phyloP scores from a whole-genome alignment of 2,888 invertebrate genomes.

The Drosophila greeni region DNA sequence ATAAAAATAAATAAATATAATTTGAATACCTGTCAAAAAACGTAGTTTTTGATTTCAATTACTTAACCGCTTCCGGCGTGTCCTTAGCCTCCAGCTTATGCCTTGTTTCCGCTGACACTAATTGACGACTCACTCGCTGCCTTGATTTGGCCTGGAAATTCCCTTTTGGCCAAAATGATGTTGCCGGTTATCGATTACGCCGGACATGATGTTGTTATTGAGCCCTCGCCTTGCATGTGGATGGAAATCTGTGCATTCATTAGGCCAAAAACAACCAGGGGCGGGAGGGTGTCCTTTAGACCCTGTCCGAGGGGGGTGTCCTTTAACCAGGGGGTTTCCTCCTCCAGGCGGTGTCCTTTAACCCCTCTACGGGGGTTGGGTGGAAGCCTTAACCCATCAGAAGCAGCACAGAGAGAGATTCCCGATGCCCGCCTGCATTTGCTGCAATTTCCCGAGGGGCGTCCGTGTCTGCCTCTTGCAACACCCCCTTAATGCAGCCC shows the following conservation, averaged over 20 bases:
- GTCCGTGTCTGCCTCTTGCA: conserved; percentile 2
- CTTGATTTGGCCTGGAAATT: conserved; percentile 2
- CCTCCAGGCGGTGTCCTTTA: not conserved
- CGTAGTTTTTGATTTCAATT: not conserved
- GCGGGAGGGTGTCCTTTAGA: not conserved
- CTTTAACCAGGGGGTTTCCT: too few species aligned
- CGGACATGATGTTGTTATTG: conserved; percentile 1
- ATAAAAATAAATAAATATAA: too few species aligned
- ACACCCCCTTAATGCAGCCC: not conserved
- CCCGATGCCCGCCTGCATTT: conserved; percentile 15
- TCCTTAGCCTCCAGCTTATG: not conserved
- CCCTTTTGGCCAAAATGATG: conserved; percentile 7
- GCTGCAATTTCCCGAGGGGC: conserved; percentile 47
- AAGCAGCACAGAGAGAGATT: not conserved
- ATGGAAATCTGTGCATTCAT: conserved; percentile 3
- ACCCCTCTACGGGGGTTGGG: not conserved
- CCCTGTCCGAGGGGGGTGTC: not conserved
- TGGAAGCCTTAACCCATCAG: not conserved
- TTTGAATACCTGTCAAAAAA: not conserved
- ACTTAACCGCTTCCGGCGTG: too few species aligned
- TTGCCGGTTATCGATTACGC: conserved; percentile 3
- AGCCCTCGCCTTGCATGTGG: not conserved
- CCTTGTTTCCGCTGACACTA: not conserved
- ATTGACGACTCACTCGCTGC: not conserved
- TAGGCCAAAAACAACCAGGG: conserved; percentile 9